Conservation (phyloP, 30 jellyfish, hydroid and myxozoan genomes). For the Mastigias papua region DNA sequence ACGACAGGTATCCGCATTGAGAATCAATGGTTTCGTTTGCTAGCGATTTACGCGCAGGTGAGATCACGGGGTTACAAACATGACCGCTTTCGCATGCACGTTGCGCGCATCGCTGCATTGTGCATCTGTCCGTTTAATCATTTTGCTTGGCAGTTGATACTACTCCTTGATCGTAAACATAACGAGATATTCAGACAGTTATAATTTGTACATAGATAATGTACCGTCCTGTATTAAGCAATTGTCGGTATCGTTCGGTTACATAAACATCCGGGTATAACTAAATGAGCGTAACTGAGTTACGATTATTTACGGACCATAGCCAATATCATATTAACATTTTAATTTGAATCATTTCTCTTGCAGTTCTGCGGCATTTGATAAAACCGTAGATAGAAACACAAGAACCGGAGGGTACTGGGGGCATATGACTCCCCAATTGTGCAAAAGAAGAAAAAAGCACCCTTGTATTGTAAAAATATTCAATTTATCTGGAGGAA, state of each 20-base stretch:
- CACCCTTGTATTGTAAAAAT: no score
- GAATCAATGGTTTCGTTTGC: constrained; percentile 51
- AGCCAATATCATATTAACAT: no score
- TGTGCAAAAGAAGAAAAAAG: no score
- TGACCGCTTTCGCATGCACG: constrained; percentile 53
- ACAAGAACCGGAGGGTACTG: no score
- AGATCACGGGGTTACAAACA: constrained; percentile 54
- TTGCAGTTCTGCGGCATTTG: no score
- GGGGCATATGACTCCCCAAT: no score
- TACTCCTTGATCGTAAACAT: neutral
- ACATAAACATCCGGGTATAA: no score
- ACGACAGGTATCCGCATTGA: constrained; percentile 50
- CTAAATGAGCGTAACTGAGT: no score
- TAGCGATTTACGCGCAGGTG: constrained; percentile 48
- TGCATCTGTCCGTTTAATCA: constrained; percentile 67
- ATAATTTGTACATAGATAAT: neutral
- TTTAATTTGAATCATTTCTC: no score
- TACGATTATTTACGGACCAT: no score
- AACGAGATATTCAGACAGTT: neutral
- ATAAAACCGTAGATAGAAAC: no score
- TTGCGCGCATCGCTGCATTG: constrained; percentile 52
- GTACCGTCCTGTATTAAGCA: neutral
- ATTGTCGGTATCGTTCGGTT: neutral
- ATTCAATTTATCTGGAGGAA: no score
- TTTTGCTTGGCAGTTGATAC: constrained; percentile 22